These are phyloP conservation scores for Sebastes iracundus DNA, from an alignment of 2,797 vertebrate genomes.

Conservation along the genomic window DNA sequence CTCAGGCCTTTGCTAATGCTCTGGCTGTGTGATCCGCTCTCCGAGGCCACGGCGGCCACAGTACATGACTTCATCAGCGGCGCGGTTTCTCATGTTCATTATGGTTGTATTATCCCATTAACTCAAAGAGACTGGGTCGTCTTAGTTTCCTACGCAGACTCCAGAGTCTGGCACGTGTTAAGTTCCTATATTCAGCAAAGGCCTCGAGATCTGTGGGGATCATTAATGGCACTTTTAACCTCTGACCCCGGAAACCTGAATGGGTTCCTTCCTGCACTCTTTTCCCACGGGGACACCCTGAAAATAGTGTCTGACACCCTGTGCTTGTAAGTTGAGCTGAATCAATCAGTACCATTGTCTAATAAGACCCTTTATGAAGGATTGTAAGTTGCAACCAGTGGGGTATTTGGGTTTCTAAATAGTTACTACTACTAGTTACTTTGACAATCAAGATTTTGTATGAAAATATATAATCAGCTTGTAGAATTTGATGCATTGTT, in stretches of 20 bases:
- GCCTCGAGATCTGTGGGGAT: conserved; percentile 1
- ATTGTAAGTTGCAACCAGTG: no score
- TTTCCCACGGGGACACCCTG: conserved; percentile 43
- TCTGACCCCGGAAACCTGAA: conserved; percentile 55
- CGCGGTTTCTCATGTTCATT: conserved; percentile 40
- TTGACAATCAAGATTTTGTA: neutral
- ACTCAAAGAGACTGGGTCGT: neutral
- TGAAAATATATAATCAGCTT: neutral
- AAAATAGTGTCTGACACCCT: conserved; percentile 23
- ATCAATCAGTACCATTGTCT: neutral
- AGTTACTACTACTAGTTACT: neutral
- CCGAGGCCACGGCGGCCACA: neutral
- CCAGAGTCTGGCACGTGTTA: conserved; percentile 7
- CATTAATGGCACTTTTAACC: conserved; percentile 40
- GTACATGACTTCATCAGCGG: conserved; percentile 46
- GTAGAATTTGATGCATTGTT: neutral
- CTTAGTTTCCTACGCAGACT: conserved; percentile 22
- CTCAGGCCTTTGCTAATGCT: conserved; percentile 39
- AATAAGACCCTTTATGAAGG: neutral
- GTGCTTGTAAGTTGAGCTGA: conserved; percentile 1
- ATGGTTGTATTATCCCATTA: conserved; percentile 28
- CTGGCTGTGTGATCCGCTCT: conserved; percentile 13
- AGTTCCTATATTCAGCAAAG: conserved; percentile 34
- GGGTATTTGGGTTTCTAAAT: no score
- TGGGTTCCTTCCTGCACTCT: conserved; percentile 44